phyloP scores from a whole-genome alignment of 2,888 invertebrate genomes.

The Diabrotica balteata region DNA sequence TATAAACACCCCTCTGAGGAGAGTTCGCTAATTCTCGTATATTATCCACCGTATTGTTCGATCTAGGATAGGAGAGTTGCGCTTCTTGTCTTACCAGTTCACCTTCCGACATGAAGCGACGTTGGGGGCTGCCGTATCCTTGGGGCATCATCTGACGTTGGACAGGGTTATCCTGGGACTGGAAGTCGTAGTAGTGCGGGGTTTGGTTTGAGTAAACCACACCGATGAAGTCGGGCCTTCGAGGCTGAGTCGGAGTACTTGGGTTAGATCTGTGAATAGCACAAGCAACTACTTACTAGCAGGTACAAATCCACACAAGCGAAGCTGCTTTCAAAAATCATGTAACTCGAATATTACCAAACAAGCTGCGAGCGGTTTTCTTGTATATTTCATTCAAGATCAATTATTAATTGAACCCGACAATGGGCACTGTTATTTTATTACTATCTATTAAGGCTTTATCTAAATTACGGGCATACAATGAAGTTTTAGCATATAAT shows the following conservation, averaged over 20 bases:
- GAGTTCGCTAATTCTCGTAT: conserved; percentile 88
- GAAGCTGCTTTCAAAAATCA: conserved; percentile 9
- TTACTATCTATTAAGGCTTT: too few species aligned
- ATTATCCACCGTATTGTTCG: conserved; percentile 83
- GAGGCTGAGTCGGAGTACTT: conserved; percentile 88
- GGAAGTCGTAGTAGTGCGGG: conserved; percentile 58
- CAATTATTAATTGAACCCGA: too few species aligned
- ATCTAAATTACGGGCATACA: too few species aligned
- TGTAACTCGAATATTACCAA: neutral
- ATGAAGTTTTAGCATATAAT: too few species aligned
- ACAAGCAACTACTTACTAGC: conserved; percentile 50
- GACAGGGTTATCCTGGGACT: conserved; percentile 51
- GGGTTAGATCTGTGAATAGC: conserved; percentile 82
- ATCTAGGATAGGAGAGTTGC: conserved; percentile 69
- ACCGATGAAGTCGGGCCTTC: conserved; percentile 87
- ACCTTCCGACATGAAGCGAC: conserved; percentile 80
- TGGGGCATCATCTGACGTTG: conserved; percentile 45
- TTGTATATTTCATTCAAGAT: too few species aligned
- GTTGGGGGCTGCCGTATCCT: conserved; percentile 70
- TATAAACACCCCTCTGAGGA: conserved; percentile 81
- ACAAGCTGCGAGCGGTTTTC: neutral
- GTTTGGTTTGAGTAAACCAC: conserved; percentile 63
- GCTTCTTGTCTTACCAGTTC: conserved; percentile 78
- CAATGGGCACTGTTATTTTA: too few species aligned
- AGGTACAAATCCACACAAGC: conserved; percentile 28